These are phyloP conservation scores for Tipula confusa DNA, from an alignment of 2,888 invertebrate genomes.

Conservation along the genomic window DNA sequence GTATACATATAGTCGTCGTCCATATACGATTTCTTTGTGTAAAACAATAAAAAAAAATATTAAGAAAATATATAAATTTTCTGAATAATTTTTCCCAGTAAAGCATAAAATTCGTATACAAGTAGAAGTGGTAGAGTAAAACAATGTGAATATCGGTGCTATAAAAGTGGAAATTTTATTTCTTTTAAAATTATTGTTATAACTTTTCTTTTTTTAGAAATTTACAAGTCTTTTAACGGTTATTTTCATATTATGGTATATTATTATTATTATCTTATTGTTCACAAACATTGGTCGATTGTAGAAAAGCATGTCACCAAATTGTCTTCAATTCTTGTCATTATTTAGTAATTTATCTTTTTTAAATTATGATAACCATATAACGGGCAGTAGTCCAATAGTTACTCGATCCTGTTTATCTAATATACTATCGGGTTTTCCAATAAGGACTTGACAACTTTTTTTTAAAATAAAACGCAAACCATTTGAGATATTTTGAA, in stretches of 20 bases:
- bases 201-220: not conserved
- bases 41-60: not conserved
- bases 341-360: no score
- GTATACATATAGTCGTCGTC: no score
- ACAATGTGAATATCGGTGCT: not conserved
- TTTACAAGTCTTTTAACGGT: not conserved
- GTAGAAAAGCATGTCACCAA: no score
- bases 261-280: not conserved
- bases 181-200: slow-evolving; percentile 29
- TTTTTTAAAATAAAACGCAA: no score
- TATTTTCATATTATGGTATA: not conserved
- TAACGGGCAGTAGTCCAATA: no score
- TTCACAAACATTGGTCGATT: no score
- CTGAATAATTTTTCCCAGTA: not conserved
- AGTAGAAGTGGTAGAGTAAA: not conserved
- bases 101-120: not conserved
- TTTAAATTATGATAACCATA: no score
- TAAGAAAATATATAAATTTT: not conserved
- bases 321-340: no score
- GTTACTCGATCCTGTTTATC: no score
- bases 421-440: no score
- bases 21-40: not conserved
- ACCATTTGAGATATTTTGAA: no score
- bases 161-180: slow-evolving; percentile 21
- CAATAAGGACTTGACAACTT: no score